These are phyloP conservation scores for Trichechus manatus DNA, from an alignment of 2,113 vertebrate genomes.

Conservation along the genomic window DNA sequence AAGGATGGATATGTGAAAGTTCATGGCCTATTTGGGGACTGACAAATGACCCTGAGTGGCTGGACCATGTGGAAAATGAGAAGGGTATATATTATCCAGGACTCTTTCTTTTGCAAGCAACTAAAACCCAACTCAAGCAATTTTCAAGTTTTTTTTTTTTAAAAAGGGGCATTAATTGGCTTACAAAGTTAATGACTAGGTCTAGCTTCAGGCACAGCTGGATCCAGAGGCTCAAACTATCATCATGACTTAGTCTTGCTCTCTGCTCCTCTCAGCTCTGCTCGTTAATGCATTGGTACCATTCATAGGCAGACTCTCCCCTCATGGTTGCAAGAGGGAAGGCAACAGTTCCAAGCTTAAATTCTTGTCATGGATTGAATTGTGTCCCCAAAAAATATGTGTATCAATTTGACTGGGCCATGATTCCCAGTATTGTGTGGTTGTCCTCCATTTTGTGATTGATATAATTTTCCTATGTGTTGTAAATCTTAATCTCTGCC, in stretches of 20 bases:
- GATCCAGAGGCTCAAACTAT: background rate
- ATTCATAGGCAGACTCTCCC: background rate
- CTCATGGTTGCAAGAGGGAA: background rate
- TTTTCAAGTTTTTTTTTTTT: background rate
- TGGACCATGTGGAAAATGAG: background rate
- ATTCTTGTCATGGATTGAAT: background rate
- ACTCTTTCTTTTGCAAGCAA: slow-evolving; percentile 40
- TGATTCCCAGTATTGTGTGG: too few species aligned
- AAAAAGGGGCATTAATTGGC: background rate
- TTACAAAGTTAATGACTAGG: background rate
- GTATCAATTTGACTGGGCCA: too few species aligned
- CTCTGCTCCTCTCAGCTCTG: slow-evolving; percentile 35
- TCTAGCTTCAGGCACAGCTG: slow-evolving; percentile 19
- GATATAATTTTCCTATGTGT: too few species aligned
- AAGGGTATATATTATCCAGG: slow-evolving; percentile 17
- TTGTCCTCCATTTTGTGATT: too few species aligned
- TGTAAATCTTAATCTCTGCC: too few species aligned
- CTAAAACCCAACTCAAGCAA: background rate
- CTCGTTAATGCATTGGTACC: background rate
- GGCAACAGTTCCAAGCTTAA: background rate
- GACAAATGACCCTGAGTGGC: background rate
- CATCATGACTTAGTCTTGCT: background rate
- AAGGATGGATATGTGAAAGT: slow-evolving; percentile 18
- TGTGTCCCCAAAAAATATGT: too few species aligned
- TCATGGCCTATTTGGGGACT: background rate